Base-by-base conservation (phyloP, 2,888 invertebrate species). In the Eupsilia transversa region DNA sequence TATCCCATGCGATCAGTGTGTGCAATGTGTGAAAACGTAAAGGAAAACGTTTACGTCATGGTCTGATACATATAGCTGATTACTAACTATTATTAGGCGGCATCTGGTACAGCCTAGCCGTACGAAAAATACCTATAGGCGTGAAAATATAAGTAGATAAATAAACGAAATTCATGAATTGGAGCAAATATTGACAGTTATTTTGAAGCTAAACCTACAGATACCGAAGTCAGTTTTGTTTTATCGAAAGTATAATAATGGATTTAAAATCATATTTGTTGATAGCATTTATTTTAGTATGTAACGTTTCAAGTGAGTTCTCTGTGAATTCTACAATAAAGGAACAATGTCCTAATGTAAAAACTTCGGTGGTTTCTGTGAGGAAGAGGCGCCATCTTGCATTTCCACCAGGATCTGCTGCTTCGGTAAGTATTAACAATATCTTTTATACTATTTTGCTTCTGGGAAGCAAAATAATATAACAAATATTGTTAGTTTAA, bases 331-430 rank as follows among this genome's bases (percentile, higher is more conserved):
- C 76, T 38, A 70, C 54, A 3, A 61, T 56, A 30, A 74, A 59
- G n/a, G 86, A 83, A 33, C 74, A 87, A 64, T 92, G 92, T 70
- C 91, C 91, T 0, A 92, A 91, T 86, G 76, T 87, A 17, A 92
- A 86, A 66, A 87, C 79, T 49, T 73, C 89, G 0, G 77, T 92
- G 38, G 81, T 77, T 49, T 79, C 84, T 49, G 80, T 91, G 33
- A 89, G 92, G 38, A 92, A 92, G 60, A 84, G 91, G 46, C 86
- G 92, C 33, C 90, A 92, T 84, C 72, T 93, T 30, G 86, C 88
- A 0, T 92, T 93, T 80, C 91, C 91, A 1, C 80, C 90, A 65
- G 89, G 89, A 54, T 90, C 89, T 69, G 81, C 85, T 38, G 83
- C 86, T 72, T 80, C 89, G 27, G 91, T 92, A 71, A 91, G 92